Conservation (phyloP, 2,888 invertebrate genomes). For the Pyrgus malvae region DNA sequence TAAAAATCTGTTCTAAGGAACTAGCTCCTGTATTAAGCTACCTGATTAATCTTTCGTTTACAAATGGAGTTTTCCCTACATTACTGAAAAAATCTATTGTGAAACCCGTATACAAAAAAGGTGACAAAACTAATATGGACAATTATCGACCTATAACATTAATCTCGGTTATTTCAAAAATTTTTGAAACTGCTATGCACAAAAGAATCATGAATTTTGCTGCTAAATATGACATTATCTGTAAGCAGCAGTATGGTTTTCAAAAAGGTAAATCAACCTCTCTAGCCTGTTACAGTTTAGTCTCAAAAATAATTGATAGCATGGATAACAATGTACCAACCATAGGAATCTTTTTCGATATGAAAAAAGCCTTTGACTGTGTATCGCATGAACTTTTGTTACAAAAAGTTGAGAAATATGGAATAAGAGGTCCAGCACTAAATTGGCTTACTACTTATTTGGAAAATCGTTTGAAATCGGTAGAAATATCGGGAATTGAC, state of each 20-base stretch:
- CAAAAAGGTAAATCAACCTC: slow-evolving; percentile 10
- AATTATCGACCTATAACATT: neutral
- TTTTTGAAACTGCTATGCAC: slow-evolving; percentile 11
- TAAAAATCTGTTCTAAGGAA: neutral
- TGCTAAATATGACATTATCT: slow-evolving; percentile 6
- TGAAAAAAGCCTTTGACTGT: slow-evolving; percentile 28
- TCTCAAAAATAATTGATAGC: neutral
- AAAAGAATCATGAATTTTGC: neutral
- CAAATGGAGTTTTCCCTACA: neutral
- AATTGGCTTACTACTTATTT: neutral
- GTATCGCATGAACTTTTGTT: neutral
- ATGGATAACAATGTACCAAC: slow-evolving; percentile 8
- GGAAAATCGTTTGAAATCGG: neutral
- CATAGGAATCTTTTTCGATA: slow-evolving; percentile 18
- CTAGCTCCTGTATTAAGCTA: neutral
- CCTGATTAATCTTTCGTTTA: slow-evolving; percentile 6
- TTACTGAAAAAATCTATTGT: neutral
- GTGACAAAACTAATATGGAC: neutral
- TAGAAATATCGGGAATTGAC: neutral
- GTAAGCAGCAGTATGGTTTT: slow-evolving; percentile 17
- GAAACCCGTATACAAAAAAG: slow-evolving; percentile 1
- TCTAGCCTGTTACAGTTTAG: slow-evolving; percentile 16
- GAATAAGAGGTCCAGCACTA: neutral
- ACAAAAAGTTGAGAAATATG: neutral
- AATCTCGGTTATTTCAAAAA: neutral